Conservation (phyloP, 2,888 invertebrate genomes). For the Drosophila recens region DNA sequence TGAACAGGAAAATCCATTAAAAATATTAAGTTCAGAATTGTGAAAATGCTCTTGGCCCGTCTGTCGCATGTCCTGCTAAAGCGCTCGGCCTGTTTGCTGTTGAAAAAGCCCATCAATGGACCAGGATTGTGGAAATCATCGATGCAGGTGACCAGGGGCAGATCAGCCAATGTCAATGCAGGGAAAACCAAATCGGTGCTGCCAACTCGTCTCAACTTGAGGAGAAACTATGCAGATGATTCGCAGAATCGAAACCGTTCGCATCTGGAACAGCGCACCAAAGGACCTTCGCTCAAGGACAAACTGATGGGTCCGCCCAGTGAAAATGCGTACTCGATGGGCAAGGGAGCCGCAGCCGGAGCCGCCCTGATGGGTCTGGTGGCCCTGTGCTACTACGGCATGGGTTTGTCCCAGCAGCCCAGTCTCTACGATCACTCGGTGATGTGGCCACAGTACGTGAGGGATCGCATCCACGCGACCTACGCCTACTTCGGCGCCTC, state of each 20-base stretch:
- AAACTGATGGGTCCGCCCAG: conserved; percentile 91
- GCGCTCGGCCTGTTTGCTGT: conserved; percentile 36
- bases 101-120: conserved; percentile 2
- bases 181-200: conserved; percentile 11
- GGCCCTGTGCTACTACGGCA: conserved; percentile 97
- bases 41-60: conserved; percentile 63
- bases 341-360: conserved; percentile 95
- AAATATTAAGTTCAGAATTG: not conserved
- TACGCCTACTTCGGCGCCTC: conserved; percentile 97
- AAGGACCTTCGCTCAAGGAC: conserved; percentile 87
- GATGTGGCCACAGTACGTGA: conserved; percentile 98
- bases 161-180: not conserved
- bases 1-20: not conserved
- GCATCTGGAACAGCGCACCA: conserved; percentile 86
- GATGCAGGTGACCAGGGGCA: conserved; percentile 1
- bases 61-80: conserved; percentile 39
- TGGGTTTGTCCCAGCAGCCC: conserved; percentile 91
- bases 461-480: conserved; percentile 93
- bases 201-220: conserved; percentile 8
- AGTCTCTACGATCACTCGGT: conserved; percentile 94
- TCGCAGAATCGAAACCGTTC: conserved; percentile 47
- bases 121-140: conserved; percentile 45
- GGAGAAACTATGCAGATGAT: conserved; percentile 44
- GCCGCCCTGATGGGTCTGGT: conserved; percentile 95
- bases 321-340: conserved; percentile 93